Percentiles rank a stretch among this genome's conserved stretches.
These are phyloP conservation scores for Eupithecia insigniata DNA, from an alignment of 2,888 invertebrate species.

Conservation along the genomic window DNA sequence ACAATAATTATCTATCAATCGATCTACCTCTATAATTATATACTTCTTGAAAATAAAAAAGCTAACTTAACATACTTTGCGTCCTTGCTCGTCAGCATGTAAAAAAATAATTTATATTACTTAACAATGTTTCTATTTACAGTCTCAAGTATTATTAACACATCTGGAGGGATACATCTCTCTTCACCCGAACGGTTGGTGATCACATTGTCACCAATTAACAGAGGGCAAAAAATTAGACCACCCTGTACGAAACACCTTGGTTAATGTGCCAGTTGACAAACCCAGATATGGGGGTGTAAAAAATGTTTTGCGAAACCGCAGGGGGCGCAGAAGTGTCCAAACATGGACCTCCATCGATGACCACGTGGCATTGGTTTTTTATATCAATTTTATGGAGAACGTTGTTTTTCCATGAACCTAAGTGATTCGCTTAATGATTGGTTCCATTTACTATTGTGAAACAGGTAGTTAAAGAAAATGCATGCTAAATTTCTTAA, in stretches of 20 bases:
- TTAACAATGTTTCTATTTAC: conserved; percentile 26
- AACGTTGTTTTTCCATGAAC: neutral
- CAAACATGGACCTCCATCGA: conserved; percentile 72
- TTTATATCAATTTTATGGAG: conserved; percentile 16
- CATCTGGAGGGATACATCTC: conserved; percentile 79
- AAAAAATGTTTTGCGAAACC: conserved; percentile 70
- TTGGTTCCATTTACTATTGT: neutral
- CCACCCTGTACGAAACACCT: conserved; percentile 78
- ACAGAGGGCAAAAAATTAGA: conserved; percentile 73
- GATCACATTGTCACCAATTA: conserved; percentile 83
- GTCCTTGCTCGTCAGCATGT: neutral
- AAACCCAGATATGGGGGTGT: conserved; percentile 66
- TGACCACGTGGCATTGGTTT: conserved; percentile 56
- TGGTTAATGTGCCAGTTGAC: conserved; percentile 82
- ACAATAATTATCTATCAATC: too few relatives aligned
- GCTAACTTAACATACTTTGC: neutral
- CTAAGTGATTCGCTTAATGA: neutral
- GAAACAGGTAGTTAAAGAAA: too few relatives aligned
- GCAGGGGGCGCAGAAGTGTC: conserved; percentile 75
- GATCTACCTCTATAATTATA: too few relatives aligned
- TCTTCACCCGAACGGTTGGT: conserved; percentile 73
- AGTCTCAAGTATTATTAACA: conserved; percentile 51
- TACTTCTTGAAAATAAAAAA: neutral
- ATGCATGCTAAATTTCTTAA: too few relatives aligned
- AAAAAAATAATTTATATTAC: conserved; percentile 1